Percentiles rank a stretch among this genome's conserved stretches.
phyloP scores from a whole-genome alignment of 2,113 vertebrate species.

The Chelonoidis abingdonii region DNA sequence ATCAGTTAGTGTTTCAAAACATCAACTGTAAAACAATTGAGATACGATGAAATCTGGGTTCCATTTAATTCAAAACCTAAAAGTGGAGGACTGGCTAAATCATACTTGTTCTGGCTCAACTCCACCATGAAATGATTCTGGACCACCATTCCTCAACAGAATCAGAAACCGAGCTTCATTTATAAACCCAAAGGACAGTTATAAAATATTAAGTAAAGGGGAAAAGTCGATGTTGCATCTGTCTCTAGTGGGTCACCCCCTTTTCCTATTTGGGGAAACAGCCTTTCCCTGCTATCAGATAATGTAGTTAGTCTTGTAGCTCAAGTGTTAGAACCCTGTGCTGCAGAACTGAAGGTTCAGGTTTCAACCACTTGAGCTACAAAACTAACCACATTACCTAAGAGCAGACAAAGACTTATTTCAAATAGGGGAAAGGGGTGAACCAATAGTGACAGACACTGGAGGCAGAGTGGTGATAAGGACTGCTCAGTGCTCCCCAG shows the following conservation, averaged over 20 bases:
- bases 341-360: too few relatives aligned
- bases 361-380: not conserved
- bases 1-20: constrained; percentile 1
- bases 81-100: constrained; percentile 7
- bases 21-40: not conserved
- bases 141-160: not conserved
- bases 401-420: not conserved
- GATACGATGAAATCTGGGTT: not conserved
- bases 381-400: not conserved
- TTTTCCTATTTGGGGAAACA: not conserved
- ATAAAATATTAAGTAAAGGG: not conserved
- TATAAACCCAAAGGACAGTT: not conserved
- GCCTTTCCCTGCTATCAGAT: not conserved
- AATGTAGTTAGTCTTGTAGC: not conserved
- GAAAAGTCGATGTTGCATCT: not conserved
- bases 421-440: not conserved
- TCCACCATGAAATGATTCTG: not conserved
- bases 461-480: not conserved
- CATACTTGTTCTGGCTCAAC: not conserved
- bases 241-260: not conserved
- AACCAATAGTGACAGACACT: not conserved
- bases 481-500: not conserved
- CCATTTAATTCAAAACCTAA: constrained; percentile 32
- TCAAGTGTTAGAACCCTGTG: too few relatives aligned
- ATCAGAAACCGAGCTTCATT: not conserved